Percentiles rank a stretch among this genome's conserved stretches.
Evolutionary conservation across 2,888 invertebrate species (phyloP).

Genomic region (Xestia xanthographa): DNA sequence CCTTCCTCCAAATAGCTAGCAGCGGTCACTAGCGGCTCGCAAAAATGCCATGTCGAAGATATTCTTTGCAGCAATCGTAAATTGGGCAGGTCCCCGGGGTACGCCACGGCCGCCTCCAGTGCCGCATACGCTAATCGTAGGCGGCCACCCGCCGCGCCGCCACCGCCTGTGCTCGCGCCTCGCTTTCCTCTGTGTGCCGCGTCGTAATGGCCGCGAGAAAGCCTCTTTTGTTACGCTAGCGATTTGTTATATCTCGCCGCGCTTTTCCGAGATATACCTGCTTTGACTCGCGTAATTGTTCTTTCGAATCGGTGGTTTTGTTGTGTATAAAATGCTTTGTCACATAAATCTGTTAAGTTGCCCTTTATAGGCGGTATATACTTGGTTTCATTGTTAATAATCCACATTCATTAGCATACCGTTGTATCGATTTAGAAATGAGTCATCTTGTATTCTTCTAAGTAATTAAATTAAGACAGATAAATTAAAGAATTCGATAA

Average conservation of each 20-base stretch:
- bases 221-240: conserved; percentile 89
- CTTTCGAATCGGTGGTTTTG: conserved; percentile 88
- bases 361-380: conserved; percentile 76
- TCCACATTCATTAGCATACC: conserved; percentile 80
- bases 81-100: conserved; percentile 81
- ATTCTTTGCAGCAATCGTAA: conserved; percentile 89
- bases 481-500: not conserved
- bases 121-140: conserved; percentile 86
- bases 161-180: conserved; percentile 75
- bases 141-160: conserved; percentile 69
- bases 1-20: conserved; percentile 61
- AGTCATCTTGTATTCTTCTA: conserved; percentile 50
- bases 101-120: conserved; percentile 76
- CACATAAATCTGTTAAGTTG: conserved; percentile 87
- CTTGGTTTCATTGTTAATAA: conserved; percentile 82
- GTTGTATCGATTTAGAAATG: conserved; percentile 58
- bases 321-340: conserved; percentile 89
- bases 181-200: conserved; percentile 82
- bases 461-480: not conserved
- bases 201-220: conserved; percentile 89
- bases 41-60: conserved; percentile 85
- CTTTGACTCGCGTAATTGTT: conserved; percentile 90
- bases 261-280: conserved; percentile 87
- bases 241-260: conserved; percentile 89
- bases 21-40: conserved; percentile 82